A percentile compares a stretch with the other conserved stretches of the same genome.
Evolutionary conservation across 2,113 vertebrate species (phyloP).

Genomic region (Solenodon paradoxus): DNA sequence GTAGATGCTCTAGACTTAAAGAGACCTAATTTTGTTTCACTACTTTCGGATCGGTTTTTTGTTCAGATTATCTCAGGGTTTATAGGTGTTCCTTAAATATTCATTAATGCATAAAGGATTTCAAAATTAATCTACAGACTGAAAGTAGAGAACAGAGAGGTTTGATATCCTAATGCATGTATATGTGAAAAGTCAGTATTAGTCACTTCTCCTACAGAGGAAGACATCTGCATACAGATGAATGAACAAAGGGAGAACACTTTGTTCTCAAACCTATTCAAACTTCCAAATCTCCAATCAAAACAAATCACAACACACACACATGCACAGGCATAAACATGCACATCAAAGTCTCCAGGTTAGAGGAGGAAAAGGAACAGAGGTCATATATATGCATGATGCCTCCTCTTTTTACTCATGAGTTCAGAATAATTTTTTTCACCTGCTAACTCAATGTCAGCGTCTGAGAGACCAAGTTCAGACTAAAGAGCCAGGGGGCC

Average conservation of each 20-base stretch:
- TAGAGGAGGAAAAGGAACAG: background rate
- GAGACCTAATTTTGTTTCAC: background rate
- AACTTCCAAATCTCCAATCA: background rate
- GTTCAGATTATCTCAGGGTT: background rate
- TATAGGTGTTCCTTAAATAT: constrained; percentile 31
- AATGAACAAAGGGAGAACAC: background rate
- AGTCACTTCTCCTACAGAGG: background rate
- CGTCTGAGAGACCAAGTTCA: constrained; percentile 21
- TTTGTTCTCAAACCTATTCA: constrained; percentile 8
- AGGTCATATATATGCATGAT: background rate
- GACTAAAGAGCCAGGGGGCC: constrained; percentile 18
- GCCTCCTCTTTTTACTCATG: background rate
- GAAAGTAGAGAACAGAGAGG: background rate
- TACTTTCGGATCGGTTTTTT: background rate
- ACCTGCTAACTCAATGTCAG: constrained; percentile 61
- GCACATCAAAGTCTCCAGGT: background rate
- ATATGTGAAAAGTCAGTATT: background rate
- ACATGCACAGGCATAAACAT: background rate
- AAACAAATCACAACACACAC: background rate
- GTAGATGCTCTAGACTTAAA: background rate
- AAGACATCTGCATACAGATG: background rate
- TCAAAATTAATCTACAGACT: background rate
- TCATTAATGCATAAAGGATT: background rate
- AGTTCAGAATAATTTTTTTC: constrained; percentile 51
- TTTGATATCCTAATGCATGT: background rate